Conservation (phyloP, 1,140 invertebrate genomes). For the Apis cerana region DNA sequence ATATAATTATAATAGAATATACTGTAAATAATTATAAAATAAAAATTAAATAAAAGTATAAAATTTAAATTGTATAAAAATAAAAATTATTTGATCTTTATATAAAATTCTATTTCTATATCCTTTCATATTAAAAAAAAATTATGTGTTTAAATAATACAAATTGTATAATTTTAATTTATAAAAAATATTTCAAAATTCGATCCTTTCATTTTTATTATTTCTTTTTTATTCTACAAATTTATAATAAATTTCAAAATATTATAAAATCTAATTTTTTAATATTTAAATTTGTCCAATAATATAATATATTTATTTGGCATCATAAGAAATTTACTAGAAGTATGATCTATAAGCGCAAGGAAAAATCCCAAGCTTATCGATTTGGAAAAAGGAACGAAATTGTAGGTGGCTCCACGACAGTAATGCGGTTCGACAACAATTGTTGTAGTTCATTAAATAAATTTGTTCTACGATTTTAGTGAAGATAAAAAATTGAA, state of each 20-base stretch:
- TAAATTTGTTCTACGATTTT: slow-evolving; percentile 33
- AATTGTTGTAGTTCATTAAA: slow-evolving; percentile 33
- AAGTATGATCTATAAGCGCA: background rate
- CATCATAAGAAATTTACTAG: slow-evolving; percentile 23
- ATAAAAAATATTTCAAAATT: background rate
- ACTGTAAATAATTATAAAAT: background rate
- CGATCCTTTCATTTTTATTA: too few species aligned
- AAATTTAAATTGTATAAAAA: background rate
- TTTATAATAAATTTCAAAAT: background rate
- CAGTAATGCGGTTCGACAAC: slow-evolving; percentile 46
- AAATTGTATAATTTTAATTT: background rate
- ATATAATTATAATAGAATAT: background rate
- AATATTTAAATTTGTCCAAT: background rate
- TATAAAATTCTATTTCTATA: background rate
- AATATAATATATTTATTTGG: background rate
- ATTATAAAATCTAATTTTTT: background rate
- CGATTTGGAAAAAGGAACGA: slow-evolving; percentile 40
- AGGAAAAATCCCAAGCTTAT: slow-evolving; percentile 47
- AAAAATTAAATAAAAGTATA: background rate
- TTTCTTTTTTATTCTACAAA: background rate
- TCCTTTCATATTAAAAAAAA: background rate
- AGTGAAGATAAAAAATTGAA: slow-evolving; percentile 7
- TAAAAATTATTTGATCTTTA: background rate
- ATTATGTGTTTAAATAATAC: background rate
- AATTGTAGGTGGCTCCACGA: slow-evolving; percentile 54